phyloP scores from a whole-genome alignment of 2,113 vertebrate genomes.

The Neomonachus schauinslandi region DNA sequence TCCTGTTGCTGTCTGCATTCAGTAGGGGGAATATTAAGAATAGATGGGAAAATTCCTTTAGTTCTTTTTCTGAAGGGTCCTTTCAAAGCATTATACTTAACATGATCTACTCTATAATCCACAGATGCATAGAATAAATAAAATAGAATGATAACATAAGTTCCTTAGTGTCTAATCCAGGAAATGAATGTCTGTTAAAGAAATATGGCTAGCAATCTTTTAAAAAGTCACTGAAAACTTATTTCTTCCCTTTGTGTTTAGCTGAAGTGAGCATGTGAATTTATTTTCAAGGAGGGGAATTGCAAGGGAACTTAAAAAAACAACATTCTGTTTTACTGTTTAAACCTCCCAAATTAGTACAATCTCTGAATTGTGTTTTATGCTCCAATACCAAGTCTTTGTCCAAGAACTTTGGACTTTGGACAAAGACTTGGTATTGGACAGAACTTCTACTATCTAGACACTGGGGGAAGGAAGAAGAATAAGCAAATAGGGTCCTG shows the following conservation, averaged over 20 bases:
- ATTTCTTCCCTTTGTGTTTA: not conserved
- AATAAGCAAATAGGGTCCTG: not conserved
- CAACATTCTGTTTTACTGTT: not conserved
- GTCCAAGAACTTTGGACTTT: not conserved
- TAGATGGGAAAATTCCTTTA: constrained; percentile 76
- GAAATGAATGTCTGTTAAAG: constrained; percentile 75
- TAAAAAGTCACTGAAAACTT: constrained; percentile 40
- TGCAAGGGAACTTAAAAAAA: not conserved
- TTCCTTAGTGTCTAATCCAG: constrained; percentile 66
- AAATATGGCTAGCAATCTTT: constrained; percentile 61
- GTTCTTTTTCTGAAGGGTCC: constrained; percentile 69
- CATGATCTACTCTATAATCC: constrained; percentile 53
- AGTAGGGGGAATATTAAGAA: constrained; percentile 72
- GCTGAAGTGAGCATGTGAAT: not conserved
- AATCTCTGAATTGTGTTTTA: not conserved
- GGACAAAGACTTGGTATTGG: not conserved
- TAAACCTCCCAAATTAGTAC: not conserved
- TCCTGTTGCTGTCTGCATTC: constrained; percentile 72
- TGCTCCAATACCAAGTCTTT: not conserved
- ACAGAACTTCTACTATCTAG: not conserved
- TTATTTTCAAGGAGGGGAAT: not conserved
- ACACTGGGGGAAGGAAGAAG: not conserved
- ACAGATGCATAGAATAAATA: constrained; percentile 70
- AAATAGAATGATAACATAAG: constrained; percentile 56
- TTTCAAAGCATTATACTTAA: constrained; percentile 64